Percentiles rank a stretch among this genome's conserved stretches.
phyloP scores from a whole-genome alignment of 2,888 invertebrate genomes.

The Hemicrepidius hirtus region DNA sequence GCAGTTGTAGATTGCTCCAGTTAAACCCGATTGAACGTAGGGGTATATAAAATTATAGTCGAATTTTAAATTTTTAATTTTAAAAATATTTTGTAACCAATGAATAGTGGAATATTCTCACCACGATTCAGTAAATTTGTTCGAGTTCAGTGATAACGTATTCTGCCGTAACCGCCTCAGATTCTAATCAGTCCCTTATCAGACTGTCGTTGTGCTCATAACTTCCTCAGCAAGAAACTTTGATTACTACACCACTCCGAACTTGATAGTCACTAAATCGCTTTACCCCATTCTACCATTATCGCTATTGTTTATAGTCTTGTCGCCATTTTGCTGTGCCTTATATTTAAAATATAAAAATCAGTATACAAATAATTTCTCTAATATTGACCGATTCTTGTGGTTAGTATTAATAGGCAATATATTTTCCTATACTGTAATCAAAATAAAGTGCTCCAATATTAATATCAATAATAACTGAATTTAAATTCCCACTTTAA shows the following conservation, averaged over 20 bases:
- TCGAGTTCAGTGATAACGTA: not conserved
- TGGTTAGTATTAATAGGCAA: no score
- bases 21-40: not conserved
- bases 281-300: constrained; percentile 1
- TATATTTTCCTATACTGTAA: no score
- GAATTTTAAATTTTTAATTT: not conserved
- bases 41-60: not conserved
- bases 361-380: not conserved
- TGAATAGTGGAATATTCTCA: not conserved
- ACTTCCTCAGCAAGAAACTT: constrained; percentile 25
- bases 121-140: not conserved
- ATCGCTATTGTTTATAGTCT: constrained; percentile 15
- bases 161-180: constrained; percentile 17
- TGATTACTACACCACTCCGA: constrained; percentile 13
- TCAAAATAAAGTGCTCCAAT: no score
- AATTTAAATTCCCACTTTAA: no score
- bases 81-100: not conserved
- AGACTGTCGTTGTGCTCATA: constrained; percentile 28
- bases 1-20: not conserved
- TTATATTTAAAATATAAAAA: not conserved
- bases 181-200: constrained; percentile 18
- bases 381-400: no score
- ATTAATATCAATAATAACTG: no score
- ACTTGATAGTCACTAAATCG: constrained; percentile 16
- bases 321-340: not conserved